Conservation (phyloP, 2,797 vertebrate species). For the Danio aesculapii region DNA sequence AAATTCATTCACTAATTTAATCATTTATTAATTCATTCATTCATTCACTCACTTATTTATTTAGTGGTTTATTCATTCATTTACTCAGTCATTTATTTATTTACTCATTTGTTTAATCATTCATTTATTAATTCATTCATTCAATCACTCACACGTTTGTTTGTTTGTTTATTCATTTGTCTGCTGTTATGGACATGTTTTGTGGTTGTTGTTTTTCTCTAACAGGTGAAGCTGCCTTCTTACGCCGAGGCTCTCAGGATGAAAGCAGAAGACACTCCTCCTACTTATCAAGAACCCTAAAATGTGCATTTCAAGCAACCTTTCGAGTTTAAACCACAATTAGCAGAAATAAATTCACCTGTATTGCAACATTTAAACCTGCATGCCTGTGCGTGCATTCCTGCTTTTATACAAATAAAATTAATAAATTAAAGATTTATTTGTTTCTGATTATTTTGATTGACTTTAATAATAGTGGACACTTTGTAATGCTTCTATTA, state of each 20-base stretch:
- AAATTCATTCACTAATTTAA: too few species aligned
- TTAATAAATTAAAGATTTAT: background rate
- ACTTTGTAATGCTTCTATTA: too few species aligned
- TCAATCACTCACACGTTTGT: too few species aligned
- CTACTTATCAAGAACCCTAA: slow-evolving; percentile 73
- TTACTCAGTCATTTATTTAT: too few species aligned
- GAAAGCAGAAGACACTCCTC: slow-evolving; percentile 69
- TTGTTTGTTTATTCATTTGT: too few species aligned
- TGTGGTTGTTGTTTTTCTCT: slow-evolving; percentile 33
- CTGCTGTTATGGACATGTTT: too few species aligned
- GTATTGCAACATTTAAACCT: background rate
- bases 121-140: too few species aligned
- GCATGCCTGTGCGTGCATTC: background rate
- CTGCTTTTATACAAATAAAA: slow-evolving; percentile 5
- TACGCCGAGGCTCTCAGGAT: slow-evolving; percentile 81
- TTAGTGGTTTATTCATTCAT: too few species aligned
- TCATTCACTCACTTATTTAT: too few species aligned
- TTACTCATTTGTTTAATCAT: too few species aligned
- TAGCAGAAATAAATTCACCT: background rate
- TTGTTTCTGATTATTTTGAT: slow-evolving; percentile 11
- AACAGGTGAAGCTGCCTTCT: slow-evolving; percentile 76
- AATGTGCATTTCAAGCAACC: background rate
- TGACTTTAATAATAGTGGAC: too few species aligned
- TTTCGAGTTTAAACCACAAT: background rate
- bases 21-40: too few species aligned